These are phyloP conservation scores for Balearica regulorum DNA, from an alignment of 2,797 vertebrate species.

Conservation along the genomic window DNA sequence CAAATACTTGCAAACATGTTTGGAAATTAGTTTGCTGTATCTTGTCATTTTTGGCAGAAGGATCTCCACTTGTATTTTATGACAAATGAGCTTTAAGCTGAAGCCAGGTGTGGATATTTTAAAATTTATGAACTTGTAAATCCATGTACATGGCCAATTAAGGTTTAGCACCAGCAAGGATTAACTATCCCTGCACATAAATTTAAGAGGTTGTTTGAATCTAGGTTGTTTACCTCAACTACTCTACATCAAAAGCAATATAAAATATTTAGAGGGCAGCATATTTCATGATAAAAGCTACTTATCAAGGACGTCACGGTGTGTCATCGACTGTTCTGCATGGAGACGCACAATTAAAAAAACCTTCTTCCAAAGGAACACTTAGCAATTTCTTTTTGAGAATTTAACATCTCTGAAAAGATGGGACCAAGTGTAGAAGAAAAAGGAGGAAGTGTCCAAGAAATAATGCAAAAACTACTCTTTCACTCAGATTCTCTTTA, in stretches of 20 bases:
- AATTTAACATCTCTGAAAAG: neutral
- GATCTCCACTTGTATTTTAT: conserved; percentile 32
- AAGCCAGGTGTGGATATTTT: conserved; percentile 52
- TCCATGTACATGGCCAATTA: conserved; percentile 27
- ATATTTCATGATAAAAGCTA: conserved; percentile 40
- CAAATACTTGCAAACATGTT: neutral
- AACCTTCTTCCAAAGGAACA: neutral
- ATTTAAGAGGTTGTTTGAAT: conserved; percentile 10
- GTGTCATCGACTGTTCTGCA: neutral
- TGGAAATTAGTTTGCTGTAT: neutral
- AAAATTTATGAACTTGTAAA: conserved; percentile 68
- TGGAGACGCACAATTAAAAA: neutral
- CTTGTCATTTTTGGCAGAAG: conserved; percentile 15
- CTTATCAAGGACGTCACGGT: neutral
- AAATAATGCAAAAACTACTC: neutral
- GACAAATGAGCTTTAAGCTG: conserved; percentile 35
- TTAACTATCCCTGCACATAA: conserved; percentile 23
- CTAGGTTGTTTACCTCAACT: conserved; percentile 42
- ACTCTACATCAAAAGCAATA: neutral
- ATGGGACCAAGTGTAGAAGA: neutral
- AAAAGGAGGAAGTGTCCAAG: neutral
- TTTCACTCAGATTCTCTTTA: neutral
- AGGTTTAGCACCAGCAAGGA: conserved; percentile 26
- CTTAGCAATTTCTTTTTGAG: neutral
- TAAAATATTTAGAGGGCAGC: conserved; percentile 39